A percentile compares a stretch with the other conserved stretches of the same genome.
These are phyloP conservation scores for Aphyosemion australe DNA, from an alignment of 2,113 vertebrate species.

Conservation along the genomic window DNA sequence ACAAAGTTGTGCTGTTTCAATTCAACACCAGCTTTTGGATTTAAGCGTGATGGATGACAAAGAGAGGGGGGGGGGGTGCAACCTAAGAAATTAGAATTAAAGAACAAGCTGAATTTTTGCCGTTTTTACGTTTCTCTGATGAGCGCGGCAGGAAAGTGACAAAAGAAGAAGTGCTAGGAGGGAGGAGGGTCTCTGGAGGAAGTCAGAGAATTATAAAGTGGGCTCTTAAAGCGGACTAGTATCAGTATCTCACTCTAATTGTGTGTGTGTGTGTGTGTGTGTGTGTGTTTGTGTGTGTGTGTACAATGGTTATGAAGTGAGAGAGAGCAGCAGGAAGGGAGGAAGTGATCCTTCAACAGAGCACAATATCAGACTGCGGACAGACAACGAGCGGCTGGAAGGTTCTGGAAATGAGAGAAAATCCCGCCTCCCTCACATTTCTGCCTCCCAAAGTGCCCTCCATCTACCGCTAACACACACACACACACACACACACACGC, in stretches of 20 bases:
- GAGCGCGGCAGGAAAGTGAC: conserved; percentile 68
- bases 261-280: conserved; percentile 45
- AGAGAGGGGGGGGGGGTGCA: neutral
- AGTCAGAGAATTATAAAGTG: conserved; percentile 78
- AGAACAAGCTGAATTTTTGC: conserved; percentile 35
- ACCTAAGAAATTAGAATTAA: conserved; percentile 39
- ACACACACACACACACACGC: conserved; percentile 72
- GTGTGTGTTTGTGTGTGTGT: conserved; percentile 24
- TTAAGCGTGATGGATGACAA: conserved; percentile 53
- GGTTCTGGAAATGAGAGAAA: conserved; percentile 74
- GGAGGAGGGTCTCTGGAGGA: conserved; percentile 65
- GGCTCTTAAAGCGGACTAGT: conserved; percentile 67
- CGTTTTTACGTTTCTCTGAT: conserved; percentile 39
- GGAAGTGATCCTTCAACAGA: conserved; percentile 78
- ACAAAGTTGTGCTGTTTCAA: conserved; percentile 56
- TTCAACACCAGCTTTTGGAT: conserved; percentile 52
- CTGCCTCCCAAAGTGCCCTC: conserved; percentile 91
- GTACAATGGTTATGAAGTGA: conserved; percentile 50
- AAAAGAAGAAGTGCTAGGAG: conserved; percentile 63
- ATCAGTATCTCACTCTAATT: conserved; percentile 76
- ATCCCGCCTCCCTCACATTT: conserved; percentile 87
- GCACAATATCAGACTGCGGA: conserved; percentile 74
- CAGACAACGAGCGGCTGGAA: conserved; percentile 74
- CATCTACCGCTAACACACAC: conserved; percentile 72
- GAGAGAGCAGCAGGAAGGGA: conserved; percentile 67